These are phyloP conservation scores for Lordiphosa mommai DNA, from an alignment of 1,140 invertebrate species.

Conservation along the genomic window DNA sequence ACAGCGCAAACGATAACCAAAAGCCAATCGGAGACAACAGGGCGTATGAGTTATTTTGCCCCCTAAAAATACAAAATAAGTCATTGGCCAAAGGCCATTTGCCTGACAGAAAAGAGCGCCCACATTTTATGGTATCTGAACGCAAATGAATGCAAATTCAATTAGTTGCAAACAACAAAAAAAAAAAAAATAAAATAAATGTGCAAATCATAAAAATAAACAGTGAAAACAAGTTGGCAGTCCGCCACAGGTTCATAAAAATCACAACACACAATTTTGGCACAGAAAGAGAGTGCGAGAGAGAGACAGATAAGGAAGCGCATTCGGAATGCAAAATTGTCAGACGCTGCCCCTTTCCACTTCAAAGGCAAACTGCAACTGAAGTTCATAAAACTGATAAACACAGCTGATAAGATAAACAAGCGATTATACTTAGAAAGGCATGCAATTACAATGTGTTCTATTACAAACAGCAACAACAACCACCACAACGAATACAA, in stretches of 20 bases:
- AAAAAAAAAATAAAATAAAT: too few species aligned
- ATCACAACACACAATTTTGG: too few species aligned
- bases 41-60: conserved; percentile 21
- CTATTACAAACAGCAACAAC: not conserved
- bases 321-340: too few species aligned
- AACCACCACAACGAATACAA: conserved; percentile 1
- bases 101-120: not conserved
- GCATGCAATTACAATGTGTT: conserved; percentile 42
- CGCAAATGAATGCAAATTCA: conserved; percentile 27
- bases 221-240: conserved; percentile 6
- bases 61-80: conserved; percentile 20
- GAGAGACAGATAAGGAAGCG: too few species aligned
- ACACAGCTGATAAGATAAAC: conserved; percentile 39
- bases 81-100: conserved; percentile 19
- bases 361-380: conserved; percentile 25
- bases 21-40: conserved; percentile 9
- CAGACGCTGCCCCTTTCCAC: too few species aligned
- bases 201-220: conserved; percentile 13
- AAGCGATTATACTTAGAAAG: conserved; percentile 40
- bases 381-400: conserved; percentile 40
- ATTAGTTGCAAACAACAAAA: conserved; percentile 35
- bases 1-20: conserved; percentile 2
- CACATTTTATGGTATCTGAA: conserved; percentile 3
- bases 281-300: too few species aligned
- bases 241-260: too few species aligned